Conservation (phyloP, 2,888 invertebrate species). For the Andrena trimmerana region DNA sequence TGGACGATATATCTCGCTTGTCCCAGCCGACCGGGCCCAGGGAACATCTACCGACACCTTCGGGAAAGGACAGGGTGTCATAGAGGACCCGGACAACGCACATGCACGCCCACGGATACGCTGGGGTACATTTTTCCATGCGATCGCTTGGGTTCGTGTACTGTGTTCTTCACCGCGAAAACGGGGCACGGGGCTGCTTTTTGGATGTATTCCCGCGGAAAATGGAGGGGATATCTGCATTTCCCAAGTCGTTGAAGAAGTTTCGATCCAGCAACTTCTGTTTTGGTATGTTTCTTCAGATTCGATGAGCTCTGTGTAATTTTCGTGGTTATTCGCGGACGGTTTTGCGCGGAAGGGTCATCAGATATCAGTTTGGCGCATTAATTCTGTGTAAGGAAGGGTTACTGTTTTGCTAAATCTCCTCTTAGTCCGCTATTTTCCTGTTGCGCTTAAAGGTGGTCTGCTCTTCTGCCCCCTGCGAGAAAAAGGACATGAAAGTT, state of each 20-base stretch:
- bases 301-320: background rate
- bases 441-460: background rate
- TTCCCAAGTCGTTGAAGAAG: background rate
- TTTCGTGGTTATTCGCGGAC: background rate
- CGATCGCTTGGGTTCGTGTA: background rate
- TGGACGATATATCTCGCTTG: conserved; percentile 80
- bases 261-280: background rate
- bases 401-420: background rate
- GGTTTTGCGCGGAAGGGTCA: too few species aligned
- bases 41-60: conserved; percentile 74
- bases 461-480: background rate
- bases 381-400: background rate
- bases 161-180: background rate
- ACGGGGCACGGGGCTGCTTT: background rate
- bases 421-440: background rate
- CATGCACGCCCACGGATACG: conserved; percentile 62
- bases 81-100: conserved; percentile 63
- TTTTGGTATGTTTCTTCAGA: background rate
- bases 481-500: background rate
- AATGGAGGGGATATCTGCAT: background rate
- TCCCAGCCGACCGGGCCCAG: conserved; percentile 59
- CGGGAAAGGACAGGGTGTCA: conserved; percentile 70
- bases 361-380: background rate
- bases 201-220: background rate
- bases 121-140: conserved; percentile 52